These are phyloP conservation scores for Hyperoodon ampullatus DNA, from an alignment of 2,113 vertebrate species.

Conservation along the genomic window DNA sequence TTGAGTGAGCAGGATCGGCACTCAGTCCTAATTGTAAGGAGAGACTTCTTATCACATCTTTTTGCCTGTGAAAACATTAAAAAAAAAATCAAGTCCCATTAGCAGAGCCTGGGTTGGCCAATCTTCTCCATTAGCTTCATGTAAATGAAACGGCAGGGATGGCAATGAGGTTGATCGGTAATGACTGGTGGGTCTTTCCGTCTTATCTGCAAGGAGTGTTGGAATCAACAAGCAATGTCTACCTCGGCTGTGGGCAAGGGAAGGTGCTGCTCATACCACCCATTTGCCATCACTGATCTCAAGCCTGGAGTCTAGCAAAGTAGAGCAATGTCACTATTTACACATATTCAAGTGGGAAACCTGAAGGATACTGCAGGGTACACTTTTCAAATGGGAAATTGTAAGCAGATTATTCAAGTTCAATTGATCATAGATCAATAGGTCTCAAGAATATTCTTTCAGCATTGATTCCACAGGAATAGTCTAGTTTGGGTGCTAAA, in stretches of 20 bases:
- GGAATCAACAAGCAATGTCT: not conserved
- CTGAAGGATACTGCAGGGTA: not conserved
- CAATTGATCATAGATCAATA: not conserved
- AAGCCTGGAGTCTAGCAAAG: not conserved
- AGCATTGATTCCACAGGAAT: not conserved
- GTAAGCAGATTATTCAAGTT: not conserved
- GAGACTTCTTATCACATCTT: slow-evolving; percentile 82
- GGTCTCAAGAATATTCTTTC: not conserved
- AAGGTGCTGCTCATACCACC: not conserved
- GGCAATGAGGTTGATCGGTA: not conserved
- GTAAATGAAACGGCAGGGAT: not conserved
- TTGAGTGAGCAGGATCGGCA: slow-evolving; percentile 83
- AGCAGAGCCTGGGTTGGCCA: not conserved
- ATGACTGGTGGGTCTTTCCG: not conserved
- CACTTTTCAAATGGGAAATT: not conserved
- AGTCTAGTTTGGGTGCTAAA: not conserved
- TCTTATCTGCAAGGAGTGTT: not conserved
- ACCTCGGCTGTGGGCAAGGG: not conserved
- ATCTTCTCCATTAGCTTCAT: not conserved
- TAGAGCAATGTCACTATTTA: not conserved
- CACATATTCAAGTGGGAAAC: not conserved
- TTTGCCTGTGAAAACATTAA: slow-evolving; percentile 72
- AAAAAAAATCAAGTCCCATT: not conserved
- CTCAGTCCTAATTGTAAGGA: slow-evolving; percentile 81
- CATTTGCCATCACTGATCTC: not conserved